These are phyloP conservation scores for Tetraneura akinire DNA, from an alignment of 1,140 invertebrate species.

Conservation along the genomic window DNA sequence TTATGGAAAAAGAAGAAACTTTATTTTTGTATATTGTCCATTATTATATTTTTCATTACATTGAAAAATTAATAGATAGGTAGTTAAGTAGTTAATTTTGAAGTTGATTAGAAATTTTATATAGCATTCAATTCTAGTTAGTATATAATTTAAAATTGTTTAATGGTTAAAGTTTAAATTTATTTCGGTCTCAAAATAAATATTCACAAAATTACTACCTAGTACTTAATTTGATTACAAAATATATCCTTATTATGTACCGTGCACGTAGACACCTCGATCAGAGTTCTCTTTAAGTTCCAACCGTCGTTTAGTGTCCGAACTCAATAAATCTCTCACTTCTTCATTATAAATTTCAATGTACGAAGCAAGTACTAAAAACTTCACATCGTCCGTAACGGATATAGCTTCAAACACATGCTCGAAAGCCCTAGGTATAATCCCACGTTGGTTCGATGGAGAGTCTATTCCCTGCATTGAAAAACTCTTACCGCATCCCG, in stretches of 20 bases:
- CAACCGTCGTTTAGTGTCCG: constrained; percentile 68
- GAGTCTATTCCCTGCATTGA: constrained; percentile 76
- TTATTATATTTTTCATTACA: no score
- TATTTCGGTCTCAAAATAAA: no score
- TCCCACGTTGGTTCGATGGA: constrained; percentile 66
- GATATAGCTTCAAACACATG: constrained; percentile 91
- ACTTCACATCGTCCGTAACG: constrained; percentile 78
- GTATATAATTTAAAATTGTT: no score
- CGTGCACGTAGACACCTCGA: constrained; percentile 78
- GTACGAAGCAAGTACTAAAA: constrained; percentile 86
- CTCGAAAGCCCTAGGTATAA: constrained; percentile 85
- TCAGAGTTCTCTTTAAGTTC: constrained; percentile 80
- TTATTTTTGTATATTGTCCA: no score
- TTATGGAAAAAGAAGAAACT: no score
- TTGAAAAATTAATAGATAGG: no score
- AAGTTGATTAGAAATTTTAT: no score
- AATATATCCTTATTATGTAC: constrained; percentile 57
- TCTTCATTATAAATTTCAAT: constrained; percentile 94
- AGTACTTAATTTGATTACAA: not conserved
- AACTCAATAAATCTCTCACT: constrained; percentile 75
- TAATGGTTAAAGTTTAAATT: no score
- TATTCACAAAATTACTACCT: not conserved
- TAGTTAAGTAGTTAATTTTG: no score
- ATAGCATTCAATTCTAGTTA: no score
- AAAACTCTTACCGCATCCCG: constrained; percentile 80